phyloP scores from a whole-genome alignment of 2,888 invertebrate species.

The Stenoptilia bipunctidactyla region DNA sequence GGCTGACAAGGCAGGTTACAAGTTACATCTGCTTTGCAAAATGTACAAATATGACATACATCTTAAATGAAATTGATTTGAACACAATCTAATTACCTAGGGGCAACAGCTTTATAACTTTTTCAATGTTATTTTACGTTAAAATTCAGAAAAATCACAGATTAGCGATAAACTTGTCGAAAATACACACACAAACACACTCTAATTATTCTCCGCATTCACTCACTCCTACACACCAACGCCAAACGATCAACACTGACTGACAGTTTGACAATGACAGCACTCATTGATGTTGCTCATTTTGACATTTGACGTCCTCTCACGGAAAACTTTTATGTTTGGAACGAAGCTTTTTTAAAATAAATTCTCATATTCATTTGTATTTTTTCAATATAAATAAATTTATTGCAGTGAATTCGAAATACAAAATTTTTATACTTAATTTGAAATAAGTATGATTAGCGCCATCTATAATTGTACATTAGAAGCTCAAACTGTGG shows the following conservation, averaged over 20 bases:
- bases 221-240: constrained; percentile 1
- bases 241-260: not conserved
- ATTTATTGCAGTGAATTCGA: no score
- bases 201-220: constrained; percentile 38
- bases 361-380: no score
- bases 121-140: constrained; percentile 21
- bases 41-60: constrained; percentile 5
- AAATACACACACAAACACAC: constrained; percentile 59
- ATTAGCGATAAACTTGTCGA: constrained; percentile 46
- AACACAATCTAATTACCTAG: constrained; percentile 45
- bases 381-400: no score
- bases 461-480: no score
- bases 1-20: constrained; percentile 35
- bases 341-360: no score
- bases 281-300: no score
- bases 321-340: no score
- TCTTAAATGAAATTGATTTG: constrained; percentile 16
- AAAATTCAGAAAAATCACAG: constrained; percentile 55
- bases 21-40: not conserved
- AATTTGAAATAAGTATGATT: no score
- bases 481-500: no score
- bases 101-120: constrained; percentile 59
- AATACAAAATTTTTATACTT: no score
- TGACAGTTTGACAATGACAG: not conserved
- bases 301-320: no score